Conservation (phyloP, 2,888 invertebrate species). For the Gerris lacustris region DNA sequence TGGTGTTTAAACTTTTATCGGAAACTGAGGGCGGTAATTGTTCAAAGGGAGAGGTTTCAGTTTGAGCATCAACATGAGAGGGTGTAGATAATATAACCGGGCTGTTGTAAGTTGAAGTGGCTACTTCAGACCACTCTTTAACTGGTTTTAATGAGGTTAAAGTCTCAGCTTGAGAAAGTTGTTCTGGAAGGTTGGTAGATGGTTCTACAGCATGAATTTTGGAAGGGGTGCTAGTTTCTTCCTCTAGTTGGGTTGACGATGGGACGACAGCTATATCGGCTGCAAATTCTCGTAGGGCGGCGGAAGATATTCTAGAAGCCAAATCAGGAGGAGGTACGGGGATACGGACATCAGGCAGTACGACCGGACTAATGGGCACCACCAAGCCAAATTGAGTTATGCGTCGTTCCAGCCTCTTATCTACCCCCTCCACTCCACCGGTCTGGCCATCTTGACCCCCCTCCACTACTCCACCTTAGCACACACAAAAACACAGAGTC, state of each 20-base stretch:
- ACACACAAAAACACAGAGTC: slow-evolving; percentile 4
- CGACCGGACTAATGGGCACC: background rate
- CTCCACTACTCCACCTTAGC: background rate
- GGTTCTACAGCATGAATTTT: background rate
- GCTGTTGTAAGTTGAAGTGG: background rate
- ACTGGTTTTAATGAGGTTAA: no score
- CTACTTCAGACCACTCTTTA: background rate
- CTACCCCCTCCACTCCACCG: background rate
- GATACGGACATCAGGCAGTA: background rate
- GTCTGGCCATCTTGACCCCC: background rate
- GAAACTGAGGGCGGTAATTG: background rate
- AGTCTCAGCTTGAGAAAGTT: no score
- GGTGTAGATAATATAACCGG: background rate
- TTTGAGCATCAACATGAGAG: background rate
- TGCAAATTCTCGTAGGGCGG: background rate
- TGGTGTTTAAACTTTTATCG: background rate
- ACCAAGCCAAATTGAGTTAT: slow-evolving; percentile 1
- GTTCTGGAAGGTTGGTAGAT: background rate
- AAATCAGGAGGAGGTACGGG: background rate
- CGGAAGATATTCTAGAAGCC: background rate
- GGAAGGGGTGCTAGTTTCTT: background rate
- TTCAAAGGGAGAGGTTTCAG: background rate
- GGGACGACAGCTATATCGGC: background rate
- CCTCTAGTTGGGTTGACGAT: background rate
- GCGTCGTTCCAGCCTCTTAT: background rate